These are phyloP conservation scores for Cryptophagus acutangulus DNA, from an alignment of 2,888 invertebrate genomes.

Conservation along the genomic window DNA sequence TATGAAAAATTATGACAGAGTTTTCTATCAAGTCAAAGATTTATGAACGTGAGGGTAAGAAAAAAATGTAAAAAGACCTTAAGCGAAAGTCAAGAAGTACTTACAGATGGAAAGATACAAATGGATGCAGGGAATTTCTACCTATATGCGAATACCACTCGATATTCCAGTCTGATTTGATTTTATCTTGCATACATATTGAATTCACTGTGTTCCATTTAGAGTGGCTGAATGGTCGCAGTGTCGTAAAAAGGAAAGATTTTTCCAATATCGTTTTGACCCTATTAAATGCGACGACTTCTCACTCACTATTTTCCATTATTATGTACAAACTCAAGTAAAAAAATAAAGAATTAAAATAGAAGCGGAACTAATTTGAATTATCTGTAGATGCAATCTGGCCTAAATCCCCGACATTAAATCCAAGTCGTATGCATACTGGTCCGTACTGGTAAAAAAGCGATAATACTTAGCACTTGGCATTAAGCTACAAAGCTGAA, in stretches of 20 bases:
- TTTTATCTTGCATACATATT: conserved; percentile 30
- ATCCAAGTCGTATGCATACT: conserved; percentile 1
- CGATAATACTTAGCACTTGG: conserved; percentile 8
- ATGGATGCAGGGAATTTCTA: conserved; percentile 28
- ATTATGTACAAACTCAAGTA: no score
- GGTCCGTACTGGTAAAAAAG: conserved; percentile 6
- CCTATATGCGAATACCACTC: conserved; percentile 23
- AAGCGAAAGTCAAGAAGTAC: conserved; percentile 28
- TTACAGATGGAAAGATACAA: conserved; percentile 30
- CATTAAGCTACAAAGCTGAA: conserved; percentile 13
- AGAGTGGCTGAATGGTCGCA: conserved; percentile 21
- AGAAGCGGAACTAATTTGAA: conserved; percentile 7
- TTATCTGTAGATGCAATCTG: conserved; percentile 5
- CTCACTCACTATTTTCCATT: no score
- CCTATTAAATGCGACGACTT: conserved; percentile 3
- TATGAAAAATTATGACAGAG: conserved; percentile 35
- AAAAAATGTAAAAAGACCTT: conserved; percentile 24
- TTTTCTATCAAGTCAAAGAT: conserved; percentile 29
- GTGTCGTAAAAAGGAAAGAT: conserved; percentile 3
- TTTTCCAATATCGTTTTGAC: conserved; percentile 1
- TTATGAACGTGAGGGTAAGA: conserved; percentile 25
- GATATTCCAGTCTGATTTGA: conserved; percentile 30
- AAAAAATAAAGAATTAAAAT: neutral
- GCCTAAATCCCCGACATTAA: conserved; percentile 6
- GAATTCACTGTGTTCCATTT: conserved; percentile 24